Evolutionary conservation across 1,140 invertebrate genomes (phyloP).

Genomic region (Laodelphax striatellus): DNA sequence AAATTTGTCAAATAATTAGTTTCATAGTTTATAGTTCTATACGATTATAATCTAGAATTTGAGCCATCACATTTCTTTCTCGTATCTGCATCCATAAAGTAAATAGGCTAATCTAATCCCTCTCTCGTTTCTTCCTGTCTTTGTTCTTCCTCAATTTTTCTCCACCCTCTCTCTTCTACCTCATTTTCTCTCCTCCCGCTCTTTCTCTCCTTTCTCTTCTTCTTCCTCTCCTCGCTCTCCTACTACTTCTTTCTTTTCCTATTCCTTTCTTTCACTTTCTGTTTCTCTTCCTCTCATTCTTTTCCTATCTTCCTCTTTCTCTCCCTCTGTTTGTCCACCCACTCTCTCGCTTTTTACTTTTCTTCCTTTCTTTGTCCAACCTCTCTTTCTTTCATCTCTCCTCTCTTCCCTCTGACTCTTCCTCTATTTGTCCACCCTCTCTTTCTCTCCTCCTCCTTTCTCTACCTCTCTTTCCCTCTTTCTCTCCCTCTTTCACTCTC

Average conservation of each 20-base stretch:
- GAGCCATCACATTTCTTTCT: no score
- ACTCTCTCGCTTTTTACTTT: slow-evolving; percentile 1
- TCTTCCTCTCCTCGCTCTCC: no score
- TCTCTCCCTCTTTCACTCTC: slow-evolving; percentile 9
- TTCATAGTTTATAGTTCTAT: no score
- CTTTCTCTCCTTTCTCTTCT: neutral
- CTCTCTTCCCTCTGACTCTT: slow-evolving; percentile 11
- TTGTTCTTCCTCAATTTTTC: slow-evolving; percentile 5
- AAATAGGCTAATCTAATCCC: no score
- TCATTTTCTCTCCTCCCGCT: slow-evolving; percentile 1
- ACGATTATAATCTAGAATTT: no score
- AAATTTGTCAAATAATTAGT: no score
- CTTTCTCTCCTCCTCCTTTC: slow-evolving; percentile 3
- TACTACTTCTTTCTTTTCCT: neutral
- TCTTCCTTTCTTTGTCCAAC: neutral
- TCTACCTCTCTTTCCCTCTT: neutral
- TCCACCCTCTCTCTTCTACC: neutral
- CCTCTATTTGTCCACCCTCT: neutral
- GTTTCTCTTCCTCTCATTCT: slow-evolving; percentile 1
- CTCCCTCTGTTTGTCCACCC: slow-evolving; percentile 1
- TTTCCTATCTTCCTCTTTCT: slow-evolving; percentile 11
- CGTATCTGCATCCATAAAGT: no score
- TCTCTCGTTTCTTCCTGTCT: no score
- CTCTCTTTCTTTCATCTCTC: slow-evolving; percentile 1
- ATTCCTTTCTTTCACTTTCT: neutral